Base-by-base conservation (phyloP, 1,140 invertebrate genomes). In the Temnothorax nylanderi region DNA sequence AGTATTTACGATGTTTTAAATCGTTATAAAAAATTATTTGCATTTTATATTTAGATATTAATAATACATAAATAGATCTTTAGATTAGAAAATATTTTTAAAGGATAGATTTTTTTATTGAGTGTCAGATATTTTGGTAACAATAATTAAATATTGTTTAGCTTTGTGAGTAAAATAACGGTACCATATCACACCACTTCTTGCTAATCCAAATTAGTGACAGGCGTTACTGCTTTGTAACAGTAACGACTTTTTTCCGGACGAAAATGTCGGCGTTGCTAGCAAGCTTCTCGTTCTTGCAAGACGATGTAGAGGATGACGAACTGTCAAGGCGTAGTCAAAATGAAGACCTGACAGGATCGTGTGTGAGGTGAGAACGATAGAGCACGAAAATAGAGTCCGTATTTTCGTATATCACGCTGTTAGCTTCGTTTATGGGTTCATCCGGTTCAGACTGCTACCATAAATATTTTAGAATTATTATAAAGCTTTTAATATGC, bases 341-440 rank as follows among this genome's bases (percentile, higher is more conserved):
- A 91, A 92, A 94, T 90, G 93, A 93, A 93, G 92, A 91, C 94
- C 90, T 94, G 95, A 95, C 93, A 89, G 92, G 91, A 93, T 92
- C 92, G 91, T 91, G 92, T 93, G 91, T 91, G 91, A 91, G 91
- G 91, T 91, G 88, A 92, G 92, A 92, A 90, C 92, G 93, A 93
- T 93, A 92, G 77, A 87, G 88, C 90, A 91, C 92, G 92, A 93
- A 95, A 94, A 95, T 95, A 95, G 94, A 91, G 41, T 67, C 51
- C 49, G 80, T 78, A 81, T 90, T 88, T 88, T 60, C 76, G 64
- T 88, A 91, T 87, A 85, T 26, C 32, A 84, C 13, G 54, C 41
- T 74, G 80, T 74, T 74, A 74, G 26, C 21, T 41, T 82, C 67
- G 34, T 72, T 7, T 74, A 74, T 54, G 10, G 18, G 41, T 74